Base-by-base conservation (phyloP, 2,888 invertebrate genomes). In the Altica lythri region DNA sequence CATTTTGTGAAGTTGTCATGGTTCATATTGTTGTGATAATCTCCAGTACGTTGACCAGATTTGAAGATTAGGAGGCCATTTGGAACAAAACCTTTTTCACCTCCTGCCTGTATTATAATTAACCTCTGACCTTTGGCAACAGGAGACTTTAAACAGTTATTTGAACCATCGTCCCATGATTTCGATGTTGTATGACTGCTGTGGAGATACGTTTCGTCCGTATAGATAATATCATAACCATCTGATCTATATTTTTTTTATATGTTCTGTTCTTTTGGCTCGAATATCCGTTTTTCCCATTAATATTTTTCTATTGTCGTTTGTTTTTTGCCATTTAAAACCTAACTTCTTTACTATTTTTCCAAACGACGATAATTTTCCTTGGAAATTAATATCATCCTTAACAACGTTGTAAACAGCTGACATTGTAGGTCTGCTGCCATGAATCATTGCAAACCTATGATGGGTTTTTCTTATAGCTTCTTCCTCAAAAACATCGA, bases 161-260 rank as follows among this genome's bases (percentile, higher is more conserved):
- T 18, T 35, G 9, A 43, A 4, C 46, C 52, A 53, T 59, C 49
- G 30, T 30, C 35, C 49, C 48, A 59, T 9, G 42, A 66, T 35
- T 71, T 68, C 17, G 68, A 49, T 2, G 61, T 62, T 2, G 42
- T 8, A 43, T 71, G 69, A 34, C 63, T 70, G 51, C 68, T 70
- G 32, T 72, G 68, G 4, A 71, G 61, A 22, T 62, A 64, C n/a
- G 67, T 65, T 49, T 49, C 63, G 32, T 65, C 63, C 1, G 53
- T 27, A 17, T 60, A 56, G n/a, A 50, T 57, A 19, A 49, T 62
- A n/a, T 22, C 30, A 1, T 60, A 47, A 10, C 60, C 57, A 27
- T 47, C 53, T 13, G 37, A 9, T 18, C 30, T 32, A 27, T 46
- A 52, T 52, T 12, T 38, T 38, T 38, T 12, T 19, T 38, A 19